Base-by-base conservation (phyloP, 2,888 invertebrate species). In the Eumerus sabulonum region DNA sequence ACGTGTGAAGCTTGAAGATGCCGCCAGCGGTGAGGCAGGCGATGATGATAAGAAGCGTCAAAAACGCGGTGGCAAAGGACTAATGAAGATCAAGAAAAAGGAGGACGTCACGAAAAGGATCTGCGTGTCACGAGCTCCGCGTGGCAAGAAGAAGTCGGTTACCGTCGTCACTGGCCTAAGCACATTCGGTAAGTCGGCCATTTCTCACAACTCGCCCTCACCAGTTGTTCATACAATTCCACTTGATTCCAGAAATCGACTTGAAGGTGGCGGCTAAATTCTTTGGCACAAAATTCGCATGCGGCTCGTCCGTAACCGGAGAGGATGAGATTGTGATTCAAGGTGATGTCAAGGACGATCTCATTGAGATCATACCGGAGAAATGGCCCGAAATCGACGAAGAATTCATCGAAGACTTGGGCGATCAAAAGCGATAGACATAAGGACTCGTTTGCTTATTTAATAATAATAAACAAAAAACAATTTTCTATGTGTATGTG, bases 321-420 rank as follows among this genome's bases (percentile, higher is more conserved):
- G 97, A 98, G 83, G 99, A 99, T 91, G 99, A 99, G 90, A 99
- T 99, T 86, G 99, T 99, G 50, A 98, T 99, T 86, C 99, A 99
- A 90, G 99, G 98, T 63, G 98, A 99, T 90, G 98, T 99, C 0
- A 98, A 99, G 90, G 98, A 99, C 91, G 99, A 99, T 85, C 90
- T 99, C 18, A 97, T 98, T 90, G 99, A 99, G 90, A 93, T 99
- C 82, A 96, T 99, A 86, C 97, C 98, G 62, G 98, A 98, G 85
- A 99, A 99, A 89, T 99, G 98, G 98, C 94, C 97, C 64, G 96
- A 97, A 91, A 96, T 97, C 88, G 96, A 96, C 90, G 96, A 96
- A 90, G 96, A 97, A 87, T 93, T 92, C 83, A 96, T 97, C 89
- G 97, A 97, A 89, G 96, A 97, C 90, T 90, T 97, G 82, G 97